These are phyloP conservation scores for Cisticola juncidis DNA, from an alignment of 2,113 vertebrate genomes.

Conservation along the genomic window DNA sequence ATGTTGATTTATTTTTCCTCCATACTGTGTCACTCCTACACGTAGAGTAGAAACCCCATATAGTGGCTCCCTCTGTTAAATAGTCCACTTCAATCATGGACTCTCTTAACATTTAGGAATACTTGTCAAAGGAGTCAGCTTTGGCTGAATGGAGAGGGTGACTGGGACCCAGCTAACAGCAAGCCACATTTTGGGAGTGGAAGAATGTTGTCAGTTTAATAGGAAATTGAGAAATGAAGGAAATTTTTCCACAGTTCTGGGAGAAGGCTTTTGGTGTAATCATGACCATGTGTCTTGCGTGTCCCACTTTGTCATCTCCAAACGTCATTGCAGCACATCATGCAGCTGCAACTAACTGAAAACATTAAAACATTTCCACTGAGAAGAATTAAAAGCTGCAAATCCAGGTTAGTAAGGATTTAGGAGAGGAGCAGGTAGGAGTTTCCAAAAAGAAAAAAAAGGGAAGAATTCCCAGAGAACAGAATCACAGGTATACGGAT, in stretches of 20 bases:
- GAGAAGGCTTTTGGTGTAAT: not conserved
- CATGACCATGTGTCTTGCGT: not conserved
- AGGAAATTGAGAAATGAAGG: slow-evolving; percentile 11
- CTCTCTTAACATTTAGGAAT: not conserved
- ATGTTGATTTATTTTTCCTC: not conserved
- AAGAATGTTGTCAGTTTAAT: not conserved
- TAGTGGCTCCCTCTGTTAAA: not conserved
- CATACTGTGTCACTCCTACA: not conserved
- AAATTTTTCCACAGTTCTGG: not conserved
- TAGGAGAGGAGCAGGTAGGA: not conserved
- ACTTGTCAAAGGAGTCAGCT: not conserved
- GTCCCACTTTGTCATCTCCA: not conserved
- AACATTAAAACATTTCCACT: not conserved
- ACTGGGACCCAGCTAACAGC: not conserved
- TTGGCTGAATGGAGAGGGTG: not conserved
- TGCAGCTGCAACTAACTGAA: not conserved
- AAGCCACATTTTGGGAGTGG: not conserved
- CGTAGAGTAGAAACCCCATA: not conserved
- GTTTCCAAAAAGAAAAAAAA: not conserved
- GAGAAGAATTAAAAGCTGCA: not conserved
- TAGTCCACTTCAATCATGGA: not conserved
- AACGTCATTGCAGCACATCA: not conserved
- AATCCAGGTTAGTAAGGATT: not conserved
- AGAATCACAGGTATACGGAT: not conserved
- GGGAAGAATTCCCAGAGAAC: not conserved